These are phyloP conservation scores for Corythoichthys haematopterus DNA, from an alignment of 2,113 vertebrate species.

Conservation along the genomic window DNA sequence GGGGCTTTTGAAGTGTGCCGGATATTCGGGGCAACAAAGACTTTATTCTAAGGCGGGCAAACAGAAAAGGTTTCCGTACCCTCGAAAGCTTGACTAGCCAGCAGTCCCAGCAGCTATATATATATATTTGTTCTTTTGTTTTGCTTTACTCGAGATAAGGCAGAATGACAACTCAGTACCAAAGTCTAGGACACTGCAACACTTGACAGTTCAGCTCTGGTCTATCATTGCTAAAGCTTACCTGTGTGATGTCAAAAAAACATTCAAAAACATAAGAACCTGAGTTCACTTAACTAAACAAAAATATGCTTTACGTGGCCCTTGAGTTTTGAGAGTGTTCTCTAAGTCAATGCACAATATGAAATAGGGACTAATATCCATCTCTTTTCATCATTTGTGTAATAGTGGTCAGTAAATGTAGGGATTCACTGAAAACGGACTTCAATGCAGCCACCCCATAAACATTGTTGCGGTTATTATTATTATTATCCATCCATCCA, in stretches of 20 bases:
- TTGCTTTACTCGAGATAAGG: slow-evolving; percentile 14
- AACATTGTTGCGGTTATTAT: too few relatives aligned
- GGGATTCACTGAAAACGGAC: too few relatives aligned
- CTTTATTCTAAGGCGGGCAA: slow-evolving; percentile 27
- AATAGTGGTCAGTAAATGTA: too few relatives aligned
- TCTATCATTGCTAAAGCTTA: neutral
- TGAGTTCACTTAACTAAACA: neutral
- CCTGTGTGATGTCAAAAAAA: neutral
- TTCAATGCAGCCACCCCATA: too few relatives aligned
- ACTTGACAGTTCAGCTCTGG: neutral
- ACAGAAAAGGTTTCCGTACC: slow-evolving; percentile 33
- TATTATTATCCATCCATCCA: too few relatives aligned
- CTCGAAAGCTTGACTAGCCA: slow-evolving; percentile 21
- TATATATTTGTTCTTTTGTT: slow-evolving; percentile 9
- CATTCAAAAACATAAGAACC: neutral
- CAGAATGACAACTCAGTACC: slow-evolving; percentile 21
- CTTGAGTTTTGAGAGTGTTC: neutral
- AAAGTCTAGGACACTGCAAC: slow-evolving; percentile 6
- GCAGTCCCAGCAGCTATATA: neutral
- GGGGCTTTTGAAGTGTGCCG: slow-evolving; percentile 61
- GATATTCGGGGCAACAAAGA: slow-evolving; percentile 51
- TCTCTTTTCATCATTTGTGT: too few relatives aligned
- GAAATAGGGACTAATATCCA: too few relatives aligned
- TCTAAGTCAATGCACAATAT: neutral
- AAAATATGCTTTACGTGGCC: neutral